Base-by-base conservation (phyloP, 2,888 invertebrate genomes). In the Limnephilus auricula region DNA sequence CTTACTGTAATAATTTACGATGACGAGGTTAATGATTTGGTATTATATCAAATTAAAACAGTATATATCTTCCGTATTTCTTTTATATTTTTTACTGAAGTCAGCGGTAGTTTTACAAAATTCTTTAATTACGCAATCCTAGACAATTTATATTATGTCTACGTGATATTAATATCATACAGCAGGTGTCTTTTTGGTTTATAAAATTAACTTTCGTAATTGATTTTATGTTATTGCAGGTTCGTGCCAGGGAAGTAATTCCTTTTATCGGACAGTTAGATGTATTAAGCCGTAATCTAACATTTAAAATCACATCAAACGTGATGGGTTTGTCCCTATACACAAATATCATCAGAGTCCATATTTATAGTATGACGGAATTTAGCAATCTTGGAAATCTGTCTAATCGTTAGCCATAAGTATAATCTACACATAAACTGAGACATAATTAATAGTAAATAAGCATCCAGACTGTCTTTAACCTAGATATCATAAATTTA, bases 41-140 rank as follows among this genome's bases (percentile, higher is more conserved):
- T 40, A 85, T 85, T 40, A 85, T 85, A 85, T 37, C 30, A 40
- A 40, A 40, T 85, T 85, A 85, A 65, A 85, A 37, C 82, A 31
- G 82, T 85, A 45, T 45, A 45, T 45, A 15, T 45, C 45, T 45
- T 45, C 45, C 45, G 45, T 45, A 32, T 31, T 32, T 80, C 32
- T 80, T 18, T 80, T 4, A 80, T 32, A 80, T 32, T 80, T 32
- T 80, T 80, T 32, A 80, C 13, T 15, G 32, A 80, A 32, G 13
- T 80, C 80, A 80, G 80, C 80, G 18, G 30, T 13, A 32, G 13
- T 80, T 32, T 80, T 80, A 80, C 1, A 13, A 80, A 32, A 32
- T 80, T 80, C 31, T 32, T 80, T 32, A 32, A 80, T 80, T 32
- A 80, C 65, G 65, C 65, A n/a, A n/a, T 65, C 25, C 65, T 65